Evolutionary conservation across 2,113 vertebrate species (phyloP).

Genomic region (Laticauda laticaudata): DNA sequence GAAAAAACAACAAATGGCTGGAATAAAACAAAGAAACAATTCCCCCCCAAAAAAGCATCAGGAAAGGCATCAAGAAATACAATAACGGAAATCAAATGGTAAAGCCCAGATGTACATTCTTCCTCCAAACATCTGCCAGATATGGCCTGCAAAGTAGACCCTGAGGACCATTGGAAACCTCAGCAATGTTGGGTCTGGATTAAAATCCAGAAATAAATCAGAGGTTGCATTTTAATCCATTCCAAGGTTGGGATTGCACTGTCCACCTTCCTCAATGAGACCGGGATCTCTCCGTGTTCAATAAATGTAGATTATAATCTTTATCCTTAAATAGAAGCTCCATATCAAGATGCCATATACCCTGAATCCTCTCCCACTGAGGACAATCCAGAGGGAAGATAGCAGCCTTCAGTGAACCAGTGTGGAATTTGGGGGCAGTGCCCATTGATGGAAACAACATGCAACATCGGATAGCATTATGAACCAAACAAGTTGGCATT

Average conservation of each 20-base stretch:
- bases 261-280: not conserved
- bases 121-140: slow-evolving; percentile 53
- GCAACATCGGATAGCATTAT: too few relatives aligned
- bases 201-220: not conserved
- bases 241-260: rapidly evolving
- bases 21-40: slow-evolving; percentile 52
- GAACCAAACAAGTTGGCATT: not conserved
- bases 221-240: not conserved
- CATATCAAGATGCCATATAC: not conserved
- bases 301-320: not conserved
- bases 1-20: slow-evolving; percentile 13
- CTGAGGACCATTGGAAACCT: not conserved
- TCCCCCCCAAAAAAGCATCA: slow-evolving; percentile 33
- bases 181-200: not conserved
- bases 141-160: slow-evolving; percentile 44
- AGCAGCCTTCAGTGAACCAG: not conserved
- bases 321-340: not conserved
- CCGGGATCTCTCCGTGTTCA: not conserved
- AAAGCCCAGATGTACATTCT: slow-evolving; percentile 40
- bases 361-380: not conserved
- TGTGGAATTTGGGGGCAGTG: not conserved
- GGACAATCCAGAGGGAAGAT: not conserved
- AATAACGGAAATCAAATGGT: slow-evolving; percentile 40
- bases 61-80: slow-evolving; percentile 47
- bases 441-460: not conserved